Conservation (phyloP, 2,113 vertebrate genomes). For the Tachysurus vachellii region DNA sequence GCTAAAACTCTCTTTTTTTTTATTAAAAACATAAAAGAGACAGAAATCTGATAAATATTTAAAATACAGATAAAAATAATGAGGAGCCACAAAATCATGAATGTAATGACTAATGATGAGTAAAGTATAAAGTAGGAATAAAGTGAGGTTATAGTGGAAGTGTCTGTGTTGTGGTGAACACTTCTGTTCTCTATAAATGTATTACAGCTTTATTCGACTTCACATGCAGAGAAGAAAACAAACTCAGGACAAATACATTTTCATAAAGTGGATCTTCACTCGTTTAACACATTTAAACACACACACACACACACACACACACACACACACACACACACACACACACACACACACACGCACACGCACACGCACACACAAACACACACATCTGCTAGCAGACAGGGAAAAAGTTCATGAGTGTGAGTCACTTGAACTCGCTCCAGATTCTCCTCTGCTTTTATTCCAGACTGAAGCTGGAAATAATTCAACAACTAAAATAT, state of each 20-base stretch:
- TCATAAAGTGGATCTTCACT: neutral
- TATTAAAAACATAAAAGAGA: too few relatives aligned
- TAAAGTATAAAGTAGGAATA: too few relatives aligned
- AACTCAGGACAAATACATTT: neutral
- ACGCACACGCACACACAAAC: conserved; percentile 10
- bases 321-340: conserved; percentile 23
- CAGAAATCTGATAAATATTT: neutral
- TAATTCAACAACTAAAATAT: neutral
- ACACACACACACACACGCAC: neutral
- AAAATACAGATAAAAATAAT: too few relatives aligned
- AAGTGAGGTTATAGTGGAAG: too few relatives aligned
- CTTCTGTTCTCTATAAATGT: too few relatives aligned
- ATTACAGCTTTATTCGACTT: neutral
- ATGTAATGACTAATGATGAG: too few relatives aligned
- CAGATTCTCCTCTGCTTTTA: conserved; percentile 22
- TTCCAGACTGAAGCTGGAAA: neutral
- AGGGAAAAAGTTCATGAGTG: conserved; percentile 29
- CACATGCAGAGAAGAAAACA: neutral
- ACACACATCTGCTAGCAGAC: conserved; percentile 26
- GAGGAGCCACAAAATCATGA: neutral
- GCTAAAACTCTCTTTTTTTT: too few relatives aligned
- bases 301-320: conserved; percentile 20
- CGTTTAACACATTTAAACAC: too few relatives aligned
- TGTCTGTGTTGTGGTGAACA: too few relatives aligned
- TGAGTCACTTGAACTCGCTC: conserved; percentile 15